Evolutionary conservation across 2,797 vertebrate species (phyloP).

Genomic region (Gymnoscopelus microlampas): DNA sequence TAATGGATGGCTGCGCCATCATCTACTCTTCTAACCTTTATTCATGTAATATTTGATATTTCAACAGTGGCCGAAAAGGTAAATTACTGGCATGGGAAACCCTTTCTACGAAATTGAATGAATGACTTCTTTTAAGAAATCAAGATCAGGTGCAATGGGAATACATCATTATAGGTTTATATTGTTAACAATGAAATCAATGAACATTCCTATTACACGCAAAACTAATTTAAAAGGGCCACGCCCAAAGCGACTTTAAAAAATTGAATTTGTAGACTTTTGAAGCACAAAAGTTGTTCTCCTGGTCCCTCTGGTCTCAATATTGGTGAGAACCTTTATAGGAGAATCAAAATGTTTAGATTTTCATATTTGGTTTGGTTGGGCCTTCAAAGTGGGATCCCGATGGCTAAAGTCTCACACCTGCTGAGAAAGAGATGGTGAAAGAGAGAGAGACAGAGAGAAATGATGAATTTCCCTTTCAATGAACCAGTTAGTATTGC

Average conservation of each 20-base stretch:
- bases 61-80: not conserved
- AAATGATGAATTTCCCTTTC: conserved; percentile 24
- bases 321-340: conserved; percentile 61
- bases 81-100: conserved; percentile 5
- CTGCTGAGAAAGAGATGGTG: conserved; percentile 77
- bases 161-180: not conserved
- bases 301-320: conserved; percentile 13
- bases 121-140: conserved; percentile 10
- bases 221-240: conserved; percentile 68
- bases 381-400: conserved; percentile 49
- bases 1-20: conserved; percentile 3
- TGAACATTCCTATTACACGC: conserved; percentile 83
- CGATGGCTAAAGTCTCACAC: conserved; percentile 77
- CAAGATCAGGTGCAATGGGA: conserved; percentile 10
- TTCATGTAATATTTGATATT: conserved; percentile 13
- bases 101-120: not conserved
- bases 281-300: conserved; percentile 80
- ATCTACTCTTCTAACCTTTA: not conserved
- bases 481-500: not conserved
- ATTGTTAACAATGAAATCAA: not conserved
- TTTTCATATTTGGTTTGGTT: conserved; percentile 76
- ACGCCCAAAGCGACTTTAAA: conserved; percentile 79
- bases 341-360: conserved; percentile 59
- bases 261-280: conserved; percentile 74
- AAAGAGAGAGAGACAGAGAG: conserved; percentile 1